Conservation (phyloP, 2,113 vertebrate species). For the Acanthisitta chloris region DNA sequence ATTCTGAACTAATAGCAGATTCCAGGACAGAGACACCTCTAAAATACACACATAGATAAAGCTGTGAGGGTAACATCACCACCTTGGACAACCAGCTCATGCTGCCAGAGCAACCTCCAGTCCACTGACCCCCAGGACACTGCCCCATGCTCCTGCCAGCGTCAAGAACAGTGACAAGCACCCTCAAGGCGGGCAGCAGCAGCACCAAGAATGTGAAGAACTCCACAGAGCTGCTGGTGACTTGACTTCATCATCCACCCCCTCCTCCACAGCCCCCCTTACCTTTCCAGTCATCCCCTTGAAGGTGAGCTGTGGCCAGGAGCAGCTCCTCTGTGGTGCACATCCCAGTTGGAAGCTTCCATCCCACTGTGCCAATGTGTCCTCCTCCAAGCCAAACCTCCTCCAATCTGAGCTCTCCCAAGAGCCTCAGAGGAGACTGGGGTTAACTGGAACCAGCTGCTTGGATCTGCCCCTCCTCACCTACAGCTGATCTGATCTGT, state of each 20-base stretch:
- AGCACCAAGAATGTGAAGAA: not conserved
- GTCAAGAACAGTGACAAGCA: not conserved
- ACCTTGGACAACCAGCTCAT: accelerated
- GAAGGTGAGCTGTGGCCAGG: accelerated
- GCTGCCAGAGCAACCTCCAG: not conserved
- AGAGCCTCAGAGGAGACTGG: not conserved
- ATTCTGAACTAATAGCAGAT: not conserved
- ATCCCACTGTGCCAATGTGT: accelerated
- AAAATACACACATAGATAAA: not conserved
- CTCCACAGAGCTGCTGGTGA: not conserved
- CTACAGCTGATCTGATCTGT: not conserved
- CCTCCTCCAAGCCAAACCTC: accelerated
- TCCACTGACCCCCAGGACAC: accelerated
- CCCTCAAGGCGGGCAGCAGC: accelerated
- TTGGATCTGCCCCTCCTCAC: not conserved
- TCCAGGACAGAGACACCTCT: accelerated
- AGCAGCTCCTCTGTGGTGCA: accelerated
- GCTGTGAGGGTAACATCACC: accelerated
- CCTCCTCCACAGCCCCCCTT: not conserved
- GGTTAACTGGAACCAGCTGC: not conserved
- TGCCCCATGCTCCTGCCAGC: not conserved
- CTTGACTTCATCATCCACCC: accelerated
- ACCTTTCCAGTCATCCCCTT: accelerated
- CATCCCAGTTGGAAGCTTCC: not conserved
- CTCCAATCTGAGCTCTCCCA: not conserved